Evolutionary conservation across 2,113 vertebrate genomes (phyloP).

Genomic region (Leucopsar rothschildi): DNA sequence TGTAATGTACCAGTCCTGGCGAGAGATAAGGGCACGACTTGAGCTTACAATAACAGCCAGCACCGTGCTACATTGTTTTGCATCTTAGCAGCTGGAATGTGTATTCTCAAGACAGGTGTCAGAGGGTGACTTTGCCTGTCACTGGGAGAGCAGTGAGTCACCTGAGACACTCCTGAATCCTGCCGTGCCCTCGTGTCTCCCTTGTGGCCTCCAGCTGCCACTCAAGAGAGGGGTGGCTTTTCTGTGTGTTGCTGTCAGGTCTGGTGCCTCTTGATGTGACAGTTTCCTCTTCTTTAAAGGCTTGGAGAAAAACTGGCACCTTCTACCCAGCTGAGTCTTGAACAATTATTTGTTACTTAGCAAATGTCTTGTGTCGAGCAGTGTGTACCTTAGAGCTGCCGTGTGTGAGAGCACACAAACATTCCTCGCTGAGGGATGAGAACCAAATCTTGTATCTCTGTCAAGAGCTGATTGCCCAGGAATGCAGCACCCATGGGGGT

Average conservation of each 20-base stretch:
- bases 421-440: neutral
- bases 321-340: neutral
- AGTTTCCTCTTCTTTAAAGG: neutral
- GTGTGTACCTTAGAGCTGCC: neutral
- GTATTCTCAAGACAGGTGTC: neutral
- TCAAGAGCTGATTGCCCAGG: neutral
- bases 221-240: neutral
- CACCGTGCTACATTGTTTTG: neutral
- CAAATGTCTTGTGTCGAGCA: neutral
- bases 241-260: neutral
- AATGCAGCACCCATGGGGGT: neutral
- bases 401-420: neutral
- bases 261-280: neutral
- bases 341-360: neutral
- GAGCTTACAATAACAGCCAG: neutral
- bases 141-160: neutral
- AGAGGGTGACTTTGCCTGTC: neutral
- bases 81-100: neutral
- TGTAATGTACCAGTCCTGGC: neutral
- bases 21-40: neutral
- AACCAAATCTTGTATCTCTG: neutral
- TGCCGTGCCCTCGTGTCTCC: accelerated
- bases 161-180: neutral
- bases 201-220: neutral
- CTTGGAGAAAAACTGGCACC: neutral